phyloP scores from a whole-genome alignment of 2,888 invertebrate species.

The Listrodromus nycthemerus region DNA sequence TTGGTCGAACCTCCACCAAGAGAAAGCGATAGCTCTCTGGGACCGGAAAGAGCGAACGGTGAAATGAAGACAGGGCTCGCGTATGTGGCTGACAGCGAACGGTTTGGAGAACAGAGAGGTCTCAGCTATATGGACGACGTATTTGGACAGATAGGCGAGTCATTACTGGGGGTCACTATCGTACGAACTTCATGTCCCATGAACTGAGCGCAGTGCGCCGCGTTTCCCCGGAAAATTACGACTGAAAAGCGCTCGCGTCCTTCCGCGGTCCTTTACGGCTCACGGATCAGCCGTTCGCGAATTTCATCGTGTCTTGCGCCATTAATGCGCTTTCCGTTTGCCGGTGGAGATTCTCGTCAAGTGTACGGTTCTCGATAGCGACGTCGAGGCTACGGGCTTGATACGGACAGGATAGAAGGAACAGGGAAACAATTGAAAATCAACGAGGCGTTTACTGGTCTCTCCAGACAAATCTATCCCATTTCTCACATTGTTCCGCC shows the following conservation, averaged over 20 bases:
- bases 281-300: constrained; percentile 62
- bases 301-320: constrained; percentile 38
- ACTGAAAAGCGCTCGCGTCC: constrained; percentile 46
- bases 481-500: constrained; percentile 41
- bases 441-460: constrained; percentile 48
- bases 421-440: constrained; percentile 59
- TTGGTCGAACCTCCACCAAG: constrained; percentile 53
- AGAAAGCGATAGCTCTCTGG: constrained; percentile 61
- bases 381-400: constrained; percentile 6
- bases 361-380: constrained; percentile 51
- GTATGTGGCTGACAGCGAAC: constrained; percentile 28
- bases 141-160: constrained; percentile 65
- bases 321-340: constrained; percentile 26
- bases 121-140: constrained; percentile 54
- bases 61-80: not conserved
- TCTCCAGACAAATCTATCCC: constrained; percentile 37
- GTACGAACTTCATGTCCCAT: constrained; percentile 54
- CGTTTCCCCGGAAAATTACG: constrained; percentile 59
- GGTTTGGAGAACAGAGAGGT: constrained; percentile 44
- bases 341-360: constrained; percentile 59
- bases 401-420: constrained; percentile 23
- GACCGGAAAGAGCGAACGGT: constrained; percentile 26
- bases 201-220: constrained; percentile 24
- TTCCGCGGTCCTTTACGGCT: constrained; percentile 59
- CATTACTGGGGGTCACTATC: constrained; percentile 67